Conservation (phyloP, 2,888 invertebrate species). For the Nesidiocoris tenuis region DNA sequence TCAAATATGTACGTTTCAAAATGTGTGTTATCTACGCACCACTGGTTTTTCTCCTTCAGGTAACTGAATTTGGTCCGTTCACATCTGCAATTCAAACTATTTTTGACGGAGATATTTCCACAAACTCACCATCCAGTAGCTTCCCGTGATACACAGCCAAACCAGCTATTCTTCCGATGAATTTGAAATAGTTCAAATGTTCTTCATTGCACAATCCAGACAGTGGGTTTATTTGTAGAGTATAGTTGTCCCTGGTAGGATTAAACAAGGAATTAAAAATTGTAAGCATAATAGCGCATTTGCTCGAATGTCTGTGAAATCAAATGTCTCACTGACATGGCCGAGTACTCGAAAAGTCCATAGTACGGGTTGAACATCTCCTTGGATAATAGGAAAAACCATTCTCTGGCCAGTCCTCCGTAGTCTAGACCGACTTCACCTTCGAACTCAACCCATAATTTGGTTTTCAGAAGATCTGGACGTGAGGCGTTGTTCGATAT, state of each 20-base stretch:
- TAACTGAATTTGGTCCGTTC: no score
- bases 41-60: no score
- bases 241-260: slow-evolving; percentile 85
- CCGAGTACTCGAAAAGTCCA: slow-evolving; percentile 98
- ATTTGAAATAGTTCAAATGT: slow-evolving; percentile 96
- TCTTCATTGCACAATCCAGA: slow-evolving; percentile 98
- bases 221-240: slow-evolving; percentile 96
- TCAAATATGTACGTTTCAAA: no score
- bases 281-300: no score
- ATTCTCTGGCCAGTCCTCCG: slow-evolving; percentile 93
- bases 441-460: slow-evolving; percentile 98
- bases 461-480: slow-evolving; percentile 91
- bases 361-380: slow-evolving; percentile 99
- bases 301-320: not conserved
- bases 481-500: slow-evolving; percentile 89
- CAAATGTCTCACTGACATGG: slow-evolving; percentile 73
- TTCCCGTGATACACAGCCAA: slow-evolving; percentile 99
- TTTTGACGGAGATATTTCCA: no score
- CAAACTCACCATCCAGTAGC: slow-evolving; percentile 83
- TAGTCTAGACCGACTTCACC: slow-evolving; percentile 96
- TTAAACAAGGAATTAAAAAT: slow-evolving; percentile 14
- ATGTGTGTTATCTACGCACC: no score
- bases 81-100: no score
- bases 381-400: slow-evolving; percentile 97
- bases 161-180: slow-evolving; percentile 95